phyloP scores from a whole-genome alignment of 2,797 vertebrate genomes.

The Ambastaia sidthimunki region DNA sequence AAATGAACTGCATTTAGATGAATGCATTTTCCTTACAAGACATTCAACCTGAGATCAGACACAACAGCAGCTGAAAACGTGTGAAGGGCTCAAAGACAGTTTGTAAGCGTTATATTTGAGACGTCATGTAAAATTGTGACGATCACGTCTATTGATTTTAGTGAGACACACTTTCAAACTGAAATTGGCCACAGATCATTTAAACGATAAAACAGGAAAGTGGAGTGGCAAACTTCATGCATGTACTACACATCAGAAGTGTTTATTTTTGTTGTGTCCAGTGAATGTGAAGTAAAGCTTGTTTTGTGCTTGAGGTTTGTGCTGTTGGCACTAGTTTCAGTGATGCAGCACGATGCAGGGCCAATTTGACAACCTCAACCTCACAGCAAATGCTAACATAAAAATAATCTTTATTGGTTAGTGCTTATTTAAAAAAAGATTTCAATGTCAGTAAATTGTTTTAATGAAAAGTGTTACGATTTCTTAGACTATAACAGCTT shows the following conservation, averaged over 20 bases:
- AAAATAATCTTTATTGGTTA: constrained; percentile 1
- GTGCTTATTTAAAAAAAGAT: background rate
- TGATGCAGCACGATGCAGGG: background rate
- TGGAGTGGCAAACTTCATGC: background rate
- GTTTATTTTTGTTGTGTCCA: constrained; percentile 12
- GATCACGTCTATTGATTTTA: background rate
- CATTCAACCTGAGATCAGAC: constrained; percentile 66
- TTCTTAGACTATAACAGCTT: background rate
- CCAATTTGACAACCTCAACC: background rate
- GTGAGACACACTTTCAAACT: constrained; percentile 17
- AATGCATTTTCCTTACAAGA: constrained; percentile 53
- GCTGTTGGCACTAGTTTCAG: background rate
- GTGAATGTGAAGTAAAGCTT: background rate
- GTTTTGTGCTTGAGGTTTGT: background rate
- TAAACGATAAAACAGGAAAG: background rate
- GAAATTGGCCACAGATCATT: constrained; percentile 17
- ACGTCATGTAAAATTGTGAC: background rate
- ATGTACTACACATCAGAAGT: background rate
- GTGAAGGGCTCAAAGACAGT: constrained; percentile 15
- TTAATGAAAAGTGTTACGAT: background rate
- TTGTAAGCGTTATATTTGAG: background rate
- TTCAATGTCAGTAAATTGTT: background rate
- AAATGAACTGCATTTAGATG: constrained; percentile 52
- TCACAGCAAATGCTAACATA: background rate
- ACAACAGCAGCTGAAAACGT: constrained; percentile 28